Evolutionary conservation across 2,113 vertebrate genomes (phyloP), one percentile per base, ranked within the genome.

Genomic region (Mionectes macconnelli): DNA sequence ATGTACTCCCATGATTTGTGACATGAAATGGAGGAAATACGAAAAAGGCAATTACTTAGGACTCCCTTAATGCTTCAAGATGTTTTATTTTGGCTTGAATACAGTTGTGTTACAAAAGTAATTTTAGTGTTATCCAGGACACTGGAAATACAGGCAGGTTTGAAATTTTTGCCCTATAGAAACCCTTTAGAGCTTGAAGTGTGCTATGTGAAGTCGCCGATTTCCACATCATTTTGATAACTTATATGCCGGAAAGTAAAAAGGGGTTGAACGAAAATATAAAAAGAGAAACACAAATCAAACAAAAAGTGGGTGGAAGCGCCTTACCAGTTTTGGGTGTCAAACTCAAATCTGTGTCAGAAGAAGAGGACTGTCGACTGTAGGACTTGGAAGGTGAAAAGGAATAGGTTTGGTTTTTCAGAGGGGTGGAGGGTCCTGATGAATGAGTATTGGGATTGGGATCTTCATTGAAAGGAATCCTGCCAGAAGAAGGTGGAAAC

Each of bases 301-400:
- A 97, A 97, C 62, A 94, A 97, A 95, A 95, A 94, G 97, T 56
- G 98, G 98, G 97, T 97, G 98, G 97, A 97, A 96, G 97, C 11
- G 97, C 98, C 99, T 99, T 99, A 99, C 99, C 99, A 98, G 99
- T 99, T 98, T 99, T 99, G 98, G 99, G 99, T 98, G 99, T 99
- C 99, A 99, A 99, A 99, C 99, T 99, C 99, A 99, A 99, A 98
- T 99, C 99, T 98, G 99, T 99, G 98, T 99, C 99, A 98, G 99
- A 99, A 98, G 99, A 99, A 97, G 99, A 99, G 98, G 99, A 99
- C 98, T 99, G 99, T 98, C 99, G 99, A 97, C 99, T 99, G 99
- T 99, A 99, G 98, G 99, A 99, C 99, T 99, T 99, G 99, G 98
- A 99, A 98, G 99, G 99, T 99, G 99, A 99, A 99, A 99, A 99